A percentile compares a stretch with the other conserved stretches of the same genome.
These are phyloP conservation scores for Semnopithecus entellus DNA, from an alignment of 2,113 vertebrate genomes.

Conservation along the genomic window DNA sequence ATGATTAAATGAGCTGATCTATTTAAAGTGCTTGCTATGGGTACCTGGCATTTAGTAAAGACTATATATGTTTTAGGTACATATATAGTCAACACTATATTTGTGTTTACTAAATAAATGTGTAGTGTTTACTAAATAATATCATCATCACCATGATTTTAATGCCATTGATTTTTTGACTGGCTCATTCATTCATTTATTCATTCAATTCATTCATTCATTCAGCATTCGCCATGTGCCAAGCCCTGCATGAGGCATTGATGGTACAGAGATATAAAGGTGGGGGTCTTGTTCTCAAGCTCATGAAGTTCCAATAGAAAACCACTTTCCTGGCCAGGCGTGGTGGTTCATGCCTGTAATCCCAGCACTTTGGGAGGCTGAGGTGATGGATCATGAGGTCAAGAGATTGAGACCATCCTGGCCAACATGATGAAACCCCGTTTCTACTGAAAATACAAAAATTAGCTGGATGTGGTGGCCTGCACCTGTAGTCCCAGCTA, in stretches of 20 bases:
- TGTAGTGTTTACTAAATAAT: background rate
- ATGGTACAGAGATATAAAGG: background rate
- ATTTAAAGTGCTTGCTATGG: background rate
- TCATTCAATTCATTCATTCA: background rate
- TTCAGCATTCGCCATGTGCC: background rate
- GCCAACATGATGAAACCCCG: too few relatives aligned
- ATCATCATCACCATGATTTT: background rate
- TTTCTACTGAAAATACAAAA: too few relatives aligned
- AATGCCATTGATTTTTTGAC: background rate
- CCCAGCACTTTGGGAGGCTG: too few relatives aligned
- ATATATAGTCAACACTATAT: too few relatives aligned
- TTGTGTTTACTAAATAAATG: too few relatives aligned
- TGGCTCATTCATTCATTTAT: background rate
- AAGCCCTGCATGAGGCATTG: background rate
- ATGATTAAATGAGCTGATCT: background rate
- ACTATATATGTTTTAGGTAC: background rate
- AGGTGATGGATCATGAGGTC: too few relatives aligned
- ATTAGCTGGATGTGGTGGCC: too few relatives aligned
- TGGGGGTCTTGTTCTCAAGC: background rate
- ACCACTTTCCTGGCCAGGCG: background rate
- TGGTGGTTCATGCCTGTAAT: too few relatives aligned
- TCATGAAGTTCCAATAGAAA: background rate
- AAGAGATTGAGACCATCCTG: too few relatives aligned
- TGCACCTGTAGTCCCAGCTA: too few relatives aligned
- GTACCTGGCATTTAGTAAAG: background rate